These are phyloP conservation scores for Apocheima hispidaria DNA, from an alignment of 2,888 invertebrate species.

Conservation along the genomic window DNA sequence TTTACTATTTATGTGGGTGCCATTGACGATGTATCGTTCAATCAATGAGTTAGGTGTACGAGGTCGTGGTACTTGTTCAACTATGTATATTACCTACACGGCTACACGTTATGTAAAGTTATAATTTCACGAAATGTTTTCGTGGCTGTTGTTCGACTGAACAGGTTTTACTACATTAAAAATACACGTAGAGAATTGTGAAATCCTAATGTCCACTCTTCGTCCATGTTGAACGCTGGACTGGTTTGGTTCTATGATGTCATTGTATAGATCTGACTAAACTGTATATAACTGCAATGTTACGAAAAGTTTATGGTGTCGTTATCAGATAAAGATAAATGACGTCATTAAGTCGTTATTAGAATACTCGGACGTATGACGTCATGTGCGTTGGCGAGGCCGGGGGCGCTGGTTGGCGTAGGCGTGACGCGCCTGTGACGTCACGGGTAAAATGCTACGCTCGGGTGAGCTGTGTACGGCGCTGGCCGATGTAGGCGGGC, in stretches of 20 bases:
- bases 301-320: slow-evolving; percentile 17
- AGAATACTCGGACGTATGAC: slow-evolving; percentile 63
- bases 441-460: slow-evolving; percentile 74
- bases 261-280: slow-evolving; percentile 4
- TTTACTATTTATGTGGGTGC: slow-evolving; percentile 31
- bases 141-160: neutral
- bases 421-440: slow-evolving; percentile 77
- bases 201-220: neutral
- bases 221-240: neutral
- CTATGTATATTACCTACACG: slow-evolving; percentile 15
- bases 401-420: slow-evolving; percentile 59
- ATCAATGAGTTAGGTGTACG: slow-evolving; percentile 42
- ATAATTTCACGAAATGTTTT: slow-evolving; percentile 5
- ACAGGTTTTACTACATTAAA: neutral
- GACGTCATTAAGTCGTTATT: slow-evolving; percentile 66
- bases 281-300: slow-evolving; percentile 43
- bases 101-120: neutral
- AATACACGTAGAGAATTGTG: neutral
- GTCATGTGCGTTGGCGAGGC: slow-evolving; percentile 71
- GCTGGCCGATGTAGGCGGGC: slow-evolving; percentile 51
- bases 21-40: slow-evolving; percentile 21
- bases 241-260: slow-evolving; percentile 24
- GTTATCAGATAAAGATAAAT: slow-evolving; percentile 54
- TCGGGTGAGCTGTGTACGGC: slow-evolving; percentile 44
- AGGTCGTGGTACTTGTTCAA: slow-evolving; percentile 36